Conservation (phyloP, 2,888 invertebrate genomes). For the Oligia latruncula region DNA sequence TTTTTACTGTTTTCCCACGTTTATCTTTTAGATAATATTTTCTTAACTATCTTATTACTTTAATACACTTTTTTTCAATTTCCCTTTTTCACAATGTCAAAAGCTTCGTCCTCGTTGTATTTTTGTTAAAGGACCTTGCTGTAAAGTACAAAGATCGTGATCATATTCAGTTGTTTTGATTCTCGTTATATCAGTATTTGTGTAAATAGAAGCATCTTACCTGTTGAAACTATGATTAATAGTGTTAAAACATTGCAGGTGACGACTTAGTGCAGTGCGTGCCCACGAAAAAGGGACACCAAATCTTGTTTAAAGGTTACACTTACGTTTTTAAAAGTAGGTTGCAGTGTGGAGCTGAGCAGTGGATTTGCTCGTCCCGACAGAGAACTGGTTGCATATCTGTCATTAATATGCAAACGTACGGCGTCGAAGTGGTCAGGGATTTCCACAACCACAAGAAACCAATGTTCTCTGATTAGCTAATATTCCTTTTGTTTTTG, state of each 20-base stretch:
- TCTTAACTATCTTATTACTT: neutral
- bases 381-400: conserved; percentile 88
- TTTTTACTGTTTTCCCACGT: conserved; percentile 76
- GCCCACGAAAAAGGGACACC: conserved; percentile 86
- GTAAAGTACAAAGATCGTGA: conserved; percentile 34
- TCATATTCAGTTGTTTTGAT: conserved; percentile 65
- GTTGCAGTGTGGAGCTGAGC: conserved; percentile 86
- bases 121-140: conserved; percentile 13
- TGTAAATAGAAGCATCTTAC: conserved; percentile 58
- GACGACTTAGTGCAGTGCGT: conserved; percentile 87
- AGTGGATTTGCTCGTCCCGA: conserved; percentile 86
- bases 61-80: conserved; percentile 3
- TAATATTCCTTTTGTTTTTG: conserved; percentile 14
- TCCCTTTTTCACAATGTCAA: conserved; percentile 6
- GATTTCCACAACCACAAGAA: conserved; percentile 88
- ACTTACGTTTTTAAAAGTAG: conserved; percentile 86
- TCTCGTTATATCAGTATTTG: conserved; percentile 31
- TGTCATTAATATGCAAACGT: conserved; percentile 86
- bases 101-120: conserved; percentile 2
- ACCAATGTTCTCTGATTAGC: conserved; percentile 81
- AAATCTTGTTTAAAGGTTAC: conserved; percentile 86
- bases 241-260: conserved; percentile 77
- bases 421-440: conserved; percentile 85
- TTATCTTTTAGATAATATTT: conserved; percentile 62
- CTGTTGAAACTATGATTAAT: conserved; percentile 52